A percentile compares a stretch with the other conserved stretches of the same genome.
These are phyloP conservation scores for Diaphora mendica DNA, from an alignment of 2,888 invertebrate species.

Conservation along the genomic window DNA sequence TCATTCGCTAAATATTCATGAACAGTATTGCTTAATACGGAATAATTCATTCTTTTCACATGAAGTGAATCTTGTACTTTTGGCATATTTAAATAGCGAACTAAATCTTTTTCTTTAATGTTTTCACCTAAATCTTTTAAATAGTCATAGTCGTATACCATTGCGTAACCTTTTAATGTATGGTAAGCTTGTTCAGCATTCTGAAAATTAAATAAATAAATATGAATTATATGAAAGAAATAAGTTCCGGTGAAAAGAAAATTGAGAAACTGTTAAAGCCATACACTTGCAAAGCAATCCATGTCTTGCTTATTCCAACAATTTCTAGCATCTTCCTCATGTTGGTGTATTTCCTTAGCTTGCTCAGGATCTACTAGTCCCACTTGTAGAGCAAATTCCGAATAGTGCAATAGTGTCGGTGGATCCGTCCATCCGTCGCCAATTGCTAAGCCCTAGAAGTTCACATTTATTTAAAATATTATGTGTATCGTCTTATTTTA, in stretches of 20 bases:
- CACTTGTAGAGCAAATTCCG: conserved; percentile 33
- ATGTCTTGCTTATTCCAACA: conserved; percentile 27
- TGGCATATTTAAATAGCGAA: conserved; percentile 25
- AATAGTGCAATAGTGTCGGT: conserved; percentile 37
- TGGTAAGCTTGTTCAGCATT: neutral
- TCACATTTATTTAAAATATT: neutral
- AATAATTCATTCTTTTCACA: conserved; percentile 21
- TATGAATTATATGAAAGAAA: neutral
- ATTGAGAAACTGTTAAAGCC: neutral
- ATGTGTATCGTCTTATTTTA: neutral
- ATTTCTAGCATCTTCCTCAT: conserved; percentile 27
- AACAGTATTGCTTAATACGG: fast-evolving
- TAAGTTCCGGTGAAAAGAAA: neutral
- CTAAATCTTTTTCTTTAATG: neutral
- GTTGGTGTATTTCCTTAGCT: conserved; percentile 20
- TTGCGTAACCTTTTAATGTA: fast-evolving
- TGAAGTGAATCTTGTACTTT: conserved; percentile 36
- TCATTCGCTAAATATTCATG: neutral
- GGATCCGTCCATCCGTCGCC: conserved; percentile 45
- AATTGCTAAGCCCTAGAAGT: conserved; percentile 39
- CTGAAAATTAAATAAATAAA: neutral
- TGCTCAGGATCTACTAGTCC: conserved; percentile 31
- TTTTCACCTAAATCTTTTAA: neutral
- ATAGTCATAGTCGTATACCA: conserved; percentile 7
- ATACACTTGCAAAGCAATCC: neutral